Evolutionary conservation across 2,113 vertebrate species (phyloP), one percentile per base, ranked within the genome.

Genomic region (Marmota monax): DNA sequence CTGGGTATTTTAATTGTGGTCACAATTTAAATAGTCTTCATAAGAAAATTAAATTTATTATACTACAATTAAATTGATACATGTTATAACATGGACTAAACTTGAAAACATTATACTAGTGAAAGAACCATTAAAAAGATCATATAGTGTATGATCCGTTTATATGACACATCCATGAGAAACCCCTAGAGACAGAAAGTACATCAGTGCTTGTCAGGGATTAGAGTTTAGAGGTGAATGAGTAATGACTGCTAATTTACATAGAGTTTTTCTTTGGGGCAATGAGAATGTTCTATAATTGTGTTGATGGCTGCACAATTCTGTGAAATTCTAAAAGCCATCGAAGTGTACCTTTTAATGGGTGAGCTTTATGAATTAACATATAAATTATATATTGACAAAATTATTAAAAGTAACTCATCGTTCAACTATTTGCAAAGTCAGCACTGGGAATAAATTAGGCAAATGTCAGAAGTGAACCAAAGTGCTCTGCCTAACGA

Each of bases 331-430:
- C 10, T 58, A n/a, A 82, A 79, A 92, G 42, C 48, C 58, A 85
- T 8, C 45, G 51, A 88, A 78, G 84, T 84, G 16, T 29, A 37
- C 13, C 82, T 42, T 96, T 94, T 42, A 77, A 18, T 77, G 58
- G 39, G 12, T 87, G 53, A 86, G 34, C 5, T 90, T 88, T 70
- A 83, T 89, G 73, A 48, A 61, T 82, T 61, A 61, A 61, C n/a
- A 42, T 84, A 83, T 86, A 94, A 72, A 61, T 88, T 73, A 51
- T 16, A 23, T 91, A n/a, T n/a, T 42, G 82, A 13, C 45, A 93
- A 88, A 70, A 53, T 58, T 88, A 9, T 95, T 93, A 78, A 58
- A 90, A 93, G 76, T 80, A 88, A 72, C 61, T 89, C n/a, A 78
- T 67, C 1, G 6, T 92, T 94, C 63, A 85, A 37, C 13, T 63